Conservation (phyloP, 2,888 invertebrate species). For the Apamea crenata region DNA sequence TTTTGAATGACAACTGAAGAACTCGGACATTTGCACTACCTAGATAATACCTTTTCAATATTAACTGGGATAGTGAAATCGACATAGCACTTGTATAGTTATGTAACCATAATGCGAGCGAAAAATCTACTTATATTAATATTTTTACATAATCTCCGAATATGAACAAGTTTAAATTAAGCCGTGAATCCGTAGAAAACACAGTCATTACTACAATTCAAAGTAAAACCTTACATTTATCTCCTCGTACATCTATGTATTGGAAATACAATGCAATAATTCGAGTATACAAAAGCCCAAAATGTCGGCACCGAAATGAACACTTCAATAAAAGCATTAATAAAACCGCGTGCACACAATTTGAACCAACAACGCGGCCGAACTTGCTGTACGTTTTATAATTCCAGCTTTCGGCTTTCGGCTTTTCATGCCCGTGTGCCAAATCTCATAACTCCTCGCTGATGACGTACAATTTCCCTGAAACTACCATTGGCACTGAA, state of each 20-base stretch:
- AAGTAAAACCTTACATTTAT: slow-evolving; percentile 4
- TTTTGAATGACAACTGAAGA: background rate
- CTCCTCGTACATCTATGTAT: slow-evolving; percentile 34
- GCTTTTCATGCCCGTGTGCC: slow-evolving; percentile 74
- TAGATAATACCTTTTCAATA: background rate
- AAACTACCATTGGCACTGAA: slow-evolving; percentile 62
- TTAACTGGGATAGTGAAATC: background rate
- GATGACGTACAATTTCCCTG: slow-evolving; percentile 70
- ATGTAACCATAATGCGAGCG: background rate
- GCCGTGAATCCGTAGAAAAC: slow-evolving; percentile 2
- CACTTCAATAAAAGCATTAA: slow-evolving; percentile 76
- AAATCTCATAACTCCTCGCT: slow-evolving; percentile 81
- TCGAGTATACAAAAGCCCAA: slow-evolving; percentile 67
- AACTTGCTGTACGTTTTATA: slow-evolving; percentile 81
- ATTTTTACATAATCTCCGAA: background rate
- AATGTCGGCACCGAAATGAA: slow-evolving; percentile 70
- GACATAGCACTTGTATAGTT: background rate
- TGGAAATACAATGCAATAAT: slow-evolving; percentile 68
- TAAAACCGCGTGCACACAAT: slow-evolving; percentile 76
- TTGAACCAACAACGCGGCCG: slow-evolving; percentile 77
- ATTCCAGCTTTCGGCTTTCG: slow-evolving; percentile 79
- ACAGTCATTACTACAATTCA: background rate
- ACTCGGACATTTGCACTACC: background rate
- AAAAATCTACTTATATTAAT: background rate
- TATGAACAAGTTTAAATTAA: background rate